Evolutionary conservation across 2,888 invertebrate species (phyloP).

Genomic region (Hemicrepidius hirtus): DNA sequence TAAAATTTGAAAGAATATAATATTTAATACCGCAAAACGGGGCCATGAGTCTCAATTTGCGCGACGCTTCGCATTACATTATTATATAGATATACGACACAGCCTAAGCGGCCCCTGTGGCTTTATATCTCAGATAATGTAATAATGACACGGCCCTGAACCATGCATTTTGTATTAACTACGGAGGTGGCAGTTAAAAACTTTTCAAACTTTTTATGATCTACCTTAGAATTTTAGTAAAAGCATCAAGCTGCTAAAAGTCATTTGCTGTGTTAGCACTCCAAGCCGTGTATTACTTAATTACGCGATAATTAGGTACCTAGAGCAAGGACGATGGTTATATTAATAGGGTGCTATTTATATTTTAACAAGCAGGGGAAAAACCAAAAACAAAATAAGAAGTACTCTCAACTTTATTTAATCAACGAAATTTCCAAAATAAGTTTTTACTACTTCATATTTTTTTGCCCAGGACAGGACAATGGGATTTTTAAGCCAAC

Average conservation of each 20-base stretch:
- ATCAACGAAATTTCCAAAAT: too few species aligned
- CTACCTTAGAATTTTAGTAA: constrained; percentile 42
- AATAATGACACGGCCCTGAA: constrained; percentile 66
- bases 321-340: background rate
- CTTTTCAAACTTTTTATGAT: constrained; percentile 60
- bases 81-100: constrained; percentile 65
- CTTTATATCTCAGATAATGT: constrained; percentile 62
- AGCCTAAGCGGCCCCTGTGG: constrained; percentile 63
- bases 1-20: constrained; percentile 52
- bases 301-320: constrained; percentile 1
- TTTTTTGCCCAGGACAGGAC: too few species aligned
- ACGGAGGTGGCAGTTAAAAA: constrained; percentile 63
- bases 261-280: background rate
- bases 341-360: too few species aligned
- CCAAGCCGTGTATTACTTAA: background rate
- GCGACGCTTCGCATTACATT: constrained; percentile 61
- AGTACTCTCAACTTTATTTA: too few species aligned
- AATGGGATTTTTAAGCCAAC: too few species aligned
- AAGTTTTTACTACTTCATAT: too few species aligned
- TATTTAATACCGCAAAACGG: constrained; percentile 58
- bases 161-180: constrained; percentile 64
- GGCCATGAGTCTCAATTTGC: constrained; percentile 65
- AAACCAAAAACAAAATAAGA: too few species aligned
- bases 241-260: constrained; percentile 19
- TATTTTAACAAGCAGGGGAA: too few species aligned